Evolutionary conservation across 2,113 vertebrate species (phyloP), one percentile per base, ranked within the genome.

Genomic region (Lipophrys pholis): DNA sequence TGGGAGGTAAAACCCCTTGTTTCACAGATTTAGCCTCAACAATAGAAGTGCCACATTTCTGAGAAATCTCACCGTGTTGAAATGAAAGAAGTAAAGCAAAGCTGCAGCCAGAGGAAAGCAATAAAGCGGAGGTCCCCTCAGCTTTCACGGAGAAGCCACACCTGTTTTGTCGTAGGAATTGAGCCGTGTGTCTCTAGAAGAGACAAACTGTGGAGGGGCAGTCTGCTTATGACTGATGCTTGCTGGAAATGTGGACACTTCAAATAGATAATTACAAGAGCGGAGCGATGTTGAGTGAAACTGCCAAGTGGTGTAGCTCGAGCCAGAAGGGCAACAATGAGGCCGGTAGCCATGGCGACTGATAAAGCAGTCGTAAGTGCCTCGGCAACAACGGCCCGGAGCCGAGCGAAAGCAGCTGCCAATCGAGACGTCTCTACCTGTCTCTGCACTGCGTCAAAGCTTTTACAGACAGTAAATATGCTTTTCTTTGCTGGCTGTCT

Each of bases 311-410:
- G 11, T 54, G 36, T 30, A n/a, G 14, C 52, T 63, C 36, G 53
- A 46, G 40, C 52, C 48, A 41, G 41, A 43, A 51, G 21, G 14
- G 64, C 15, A 50, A 60, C 43, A 56, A 14, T 3, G 42, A 60
- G 39, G 46, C 45, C 21, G 11, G 41, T 54, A 57, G 72, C 61
- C 81, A 76, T 52, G 57, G 50, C 5, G 54, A 79, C 51, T 41
- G 21, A 41, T 54, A 51, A 50, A 50, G 45, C 39, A 9, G 38
- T 11, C 36, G 43, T 16, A 50, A 58, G n/a, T 40, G 64, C 53
- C 40, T 65, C 51, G 68, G 67, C 72, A 56, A 16, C 39, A 30
- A 11, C 2, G 21, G 39, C 6, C 1, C 38, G 38, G 30, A 56
- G 45, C 36, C 56, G 7, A 16, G 3, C 2, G 9, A 43, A 35